These are phyloP conservation scores for Periophthalmus modestus DNA, from an alignment of 2,113 vertebrate species.

Conservation along the genomic window DNA sequence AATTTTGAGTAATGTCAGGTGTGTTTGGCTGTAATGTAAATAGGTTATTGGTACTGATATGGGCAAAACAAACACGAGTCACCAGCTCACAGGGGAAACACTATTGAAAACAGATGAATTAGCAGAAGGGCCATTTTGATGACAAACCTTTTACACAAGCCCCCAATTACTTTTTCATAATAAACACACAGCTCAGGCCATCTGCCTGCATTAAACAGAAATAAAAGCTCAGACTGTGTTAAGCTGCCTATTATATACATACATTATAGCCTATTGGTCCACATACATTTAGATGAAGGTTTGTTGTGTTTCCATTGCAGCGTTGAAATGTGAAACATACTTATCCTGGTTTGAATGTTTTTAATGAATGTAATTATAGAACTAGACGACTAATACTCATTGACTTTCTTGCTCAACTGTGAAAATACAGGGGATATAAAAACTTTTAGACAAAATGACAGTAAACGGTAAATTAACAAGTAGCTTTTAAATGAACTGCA, in stretches of 20 bases:
- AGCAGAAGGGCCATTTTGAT: constrained; percentile 11
- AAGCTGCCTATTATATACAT: constrained; percentile 10
- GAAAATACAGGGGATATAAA: no score
- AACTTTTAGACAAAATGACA: background rate
- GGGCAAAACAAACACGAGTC: background rate
- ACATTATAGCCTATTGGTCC: constrained; percentile 7
- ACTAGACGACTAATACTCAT: constrained; percentile 10
- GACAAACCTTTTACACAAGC: constrained; percentile 4
- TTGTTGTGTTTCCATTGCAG: constrained; percentile 4
- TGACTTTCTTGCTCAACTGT: background rate
- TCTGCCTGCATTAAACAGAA: constrained; percentile 11
- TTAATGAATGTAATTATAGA: no score
- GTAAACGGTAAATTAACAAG: background rate
- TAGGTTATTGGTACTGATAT: background rate
- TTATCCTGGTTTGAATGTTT: constrained; percentile 14
- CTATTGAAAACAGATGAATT: background rate
- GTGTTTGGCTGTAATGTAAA: background rate
- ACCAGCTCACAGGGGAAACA: background rate
- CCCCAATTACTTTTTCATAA: background rate
- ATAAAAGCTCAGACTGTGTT: constrained; percentile 22
- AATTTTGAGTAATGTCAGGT: constrained; percentile 8
- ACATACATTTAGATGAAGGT: constrained; percentile 12
- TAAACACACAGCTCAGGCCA: constrained; percentile 7
- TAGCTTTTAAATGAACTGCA: background rate
- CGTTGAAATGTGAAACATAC: constrained; percentile 13